These are phyloP conservation scores for Sweltsa coloradensis DNA, from an alignment of 1,140 invertebrate species.

Conservation along the genomic window DNA sequence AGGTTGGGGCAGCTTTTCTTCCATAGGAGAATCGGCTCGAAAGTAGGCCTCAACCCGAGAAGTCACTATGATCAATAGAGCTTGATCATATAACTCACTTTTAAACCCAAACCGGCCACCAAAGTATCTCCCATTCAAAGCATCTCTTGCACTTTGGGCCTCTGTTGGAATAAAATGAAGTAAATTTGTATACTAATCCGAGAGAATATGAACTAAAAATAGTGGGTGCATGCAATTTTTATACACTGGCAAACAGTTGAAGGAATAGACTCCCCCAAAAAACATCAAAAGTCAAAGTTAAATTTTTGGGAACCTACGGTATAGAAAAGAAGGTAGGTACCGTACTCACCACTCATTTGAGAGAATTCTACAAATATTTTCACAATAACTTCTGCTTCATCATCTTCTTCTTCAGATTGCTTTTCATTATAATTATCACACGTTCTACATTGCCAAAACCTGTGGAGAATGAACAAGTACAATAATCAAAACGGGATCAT, in stretches of 20 bases:
- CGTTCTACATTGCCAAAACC: constrained; percentile 72
- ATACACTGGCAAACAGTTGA: no score
- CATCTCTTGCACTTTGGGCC: constrained; percentile 71
- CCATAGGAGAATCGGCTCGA: no score
- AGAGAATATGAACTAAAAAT: no score
- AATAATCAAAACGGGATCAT: no score
- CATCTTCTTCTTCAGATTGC: constrained; percentile 79
- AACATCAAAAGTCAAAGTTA: no score
- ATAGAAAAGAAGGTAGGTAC: constrained; percentile 4
- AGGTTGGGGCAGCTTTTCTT: no score
- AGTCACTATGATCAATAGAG: constrained; percentile 92
- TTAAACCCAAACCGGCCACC: constrained; percentile 84
- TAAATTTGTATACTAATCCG: no score
- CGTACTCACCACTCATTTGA: constrained; percentile 47
- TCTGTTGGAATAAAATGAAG: no score
- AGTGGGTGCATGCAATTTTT: no score
- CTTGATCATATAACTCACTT: constrained; percentile 91
- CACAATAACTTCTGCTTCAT: constrained; percentile 80
- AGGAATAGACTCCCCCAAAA: no score
- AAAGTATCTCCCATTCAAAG: constrained; percentile 89
- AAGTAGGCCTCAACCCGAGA: constrained; percentile 66
- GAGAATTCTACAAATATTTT: constrained; percentile 98
- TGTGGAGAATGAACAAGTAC: no score
- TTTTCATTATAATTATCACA: constrained; percentile 95
- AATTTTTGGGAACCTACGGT: no score